Conservation (phyloP, 2,888 invertebrate species). For the Dryadula phaetusa region DNA sequence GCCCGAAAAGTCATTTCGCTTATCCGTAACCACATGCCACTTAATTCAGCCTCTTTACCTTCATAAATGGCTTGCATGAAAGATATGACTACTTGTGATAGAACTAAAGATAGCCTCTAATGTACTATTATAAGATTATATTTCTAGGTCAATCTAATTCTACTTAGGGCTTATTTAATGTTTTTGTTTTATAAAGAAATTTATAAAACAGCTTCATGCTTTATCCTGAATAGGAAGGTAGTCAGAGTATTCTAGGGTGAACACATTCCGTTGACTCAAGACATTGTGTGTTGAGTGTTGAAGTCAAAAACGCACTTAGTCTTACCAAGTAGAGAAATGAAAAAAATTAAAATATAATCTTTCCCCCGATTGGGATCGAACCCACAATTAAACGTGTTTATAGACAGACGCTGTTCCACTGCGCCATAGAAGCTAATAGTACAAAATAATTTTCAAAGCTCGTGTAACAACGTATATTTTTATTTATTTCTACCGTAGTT, state of each 20-base stretch:
- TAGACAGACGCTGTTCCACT: too few species aligned
- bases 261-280: too few species aligned
- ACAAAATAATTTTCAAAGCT: background rate
- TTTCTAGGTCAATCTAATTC: background rate
- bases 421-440: background rate
- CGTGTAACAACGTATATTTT: background rate
- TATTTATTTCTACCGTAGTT: background rate
- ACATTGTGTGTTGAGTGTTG: too few species aligned
- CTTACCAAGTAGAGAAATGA: too few species aligned
- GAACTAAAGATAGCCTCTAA: background rate
- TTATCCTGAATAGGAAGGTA: too few species aligned
- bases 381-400: too few species aligned
- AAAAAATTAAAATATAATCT: too few species aligned
- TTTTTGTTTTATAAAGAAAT: too few species aligned
- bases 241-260: too few species aligned
- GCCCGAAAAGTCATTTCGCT: conserved; percentile 37
- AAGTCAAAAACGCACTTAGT: too few species aligned
- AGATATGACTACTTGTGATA: conserved; percentile 13
- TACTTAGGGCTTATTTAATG: background rate
- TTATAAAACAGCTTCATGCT: too few species aligned
- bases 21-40: conserved; percentile 37
- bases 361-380: too few species aligned
- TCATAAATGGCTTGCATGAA: conserved; percentile 19
- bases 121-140: conserved; percentile 1
- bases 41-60: conserved; percentile 34